These are phyloP conservation scores for Girardinus metallicus DNA, from an alignment of 2,797 vertebrate species.

Conservation along the genomic window DNA sequence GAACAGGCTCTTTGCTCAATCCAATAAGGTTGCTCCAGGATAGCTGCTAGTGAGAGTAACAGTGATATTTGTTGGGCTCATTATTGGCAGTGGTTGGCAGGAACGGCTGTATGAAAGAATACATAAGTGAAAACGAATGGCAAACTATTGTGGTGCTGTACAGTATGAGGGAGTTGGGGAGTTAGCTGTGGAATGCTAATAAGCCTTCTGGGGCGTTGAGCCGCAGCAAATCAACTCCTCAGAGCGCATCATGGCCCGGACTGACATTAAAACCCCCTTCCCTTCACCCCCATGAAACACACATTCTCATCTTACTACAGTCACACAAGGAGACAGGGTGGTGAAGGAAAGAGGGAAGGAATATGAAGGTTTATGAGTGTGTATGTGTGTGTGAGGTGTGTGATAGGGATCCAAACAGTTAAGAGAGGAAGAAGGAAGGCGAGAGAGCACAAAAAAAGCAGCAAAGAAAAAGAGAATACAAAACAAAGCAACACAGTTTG, in stretches of 20 bases:
- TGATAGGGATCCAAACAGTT: conserved; percentile 40
- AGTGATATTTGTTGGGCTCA: conserved; percentile 60
- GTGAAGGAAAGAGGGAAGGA: conserved; percentile 39
- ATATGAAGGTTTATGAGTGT: conserved; percentile 34
- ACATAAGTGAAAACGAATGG: conserved; percentile 38
- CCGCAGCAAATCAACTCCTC: conserved; percentile 77
- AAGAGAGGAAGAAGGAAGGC: conserved; percentile 14
- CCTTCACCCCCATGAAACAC: conserved; percentile 52
- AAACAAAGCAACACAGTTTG: conserved; percentile 17
- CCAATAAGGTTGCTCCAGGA: conserved; percentile 48
- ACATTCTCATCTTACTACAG: conserved; percentile 67
- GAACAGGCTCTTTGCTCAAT: conserved; percentile 53
- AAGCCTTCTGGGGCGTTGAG: conserved; percentile 71
- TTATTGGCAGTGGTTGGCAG: conserved; percentile 60
- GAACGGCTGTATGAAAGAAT: conserved; percentile 44
- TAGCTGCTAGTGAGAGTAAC: conserved; percentile 54
- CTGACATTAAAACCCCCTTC: conserved; percentile 70
- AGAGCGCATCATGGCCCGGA: conserved; percentile 71
- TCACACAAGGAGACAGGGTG: conserved; percentile 48
- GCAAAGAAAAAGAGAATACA: conserved; percentile 14
- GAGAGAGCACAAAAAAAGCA: conserved; percentile 12
- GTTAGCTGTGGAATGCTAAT: conserved; percentile 74
- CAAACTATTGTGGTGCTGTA: conserved; percentile 40
- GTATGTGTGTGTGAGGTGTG: conserved; percentile 30
- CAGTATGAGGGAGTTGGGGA: conserved; percentile 65